Base-by-base conservation (phyloP, 1,140 invertebrate genomes). In the Hydropsyche tenuis region DNA sequence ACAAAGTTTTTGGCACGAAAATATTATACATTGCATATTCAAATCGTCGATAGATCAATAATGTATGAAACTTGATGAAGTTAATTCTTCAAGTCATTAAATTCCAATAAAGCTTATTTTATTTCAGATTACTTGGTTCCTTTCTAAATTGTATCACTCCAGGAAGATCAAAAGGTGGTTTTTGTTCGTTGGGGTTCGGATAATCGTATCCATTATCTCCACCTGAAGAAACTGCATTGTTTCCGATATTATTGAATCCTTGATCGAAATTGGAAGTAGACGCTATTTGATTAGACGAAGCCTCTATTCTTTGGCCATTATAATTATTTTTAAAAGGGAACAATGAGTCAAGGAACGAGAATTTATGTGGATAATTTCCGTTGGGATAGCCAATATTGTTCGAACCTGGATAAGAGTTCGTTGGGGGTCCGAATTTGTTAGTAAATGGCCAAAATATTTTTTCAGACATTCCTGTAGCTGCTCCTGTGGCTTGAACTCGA, bases 401-500 rank as follows among this genome's bases (percentile, higher is more conserved):
- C 12, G 65, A 20, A 20, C 73, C 72, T 2, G 76, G 76, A 65
- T 77, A 73, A 27, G 48, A 46, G 5, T 68, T 69, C n/a, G 73
- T 56, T 22, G 53, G 46, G 18, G 75, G 68, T 14, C 66, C 18
- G 12, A 74, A 72, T 56, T 64, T 74, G 20, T 77, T 73, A 3
- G 53, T 64, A 6, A 77, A 63, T 0, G 76, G 76, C 69, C 69
- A 74, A 4, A 77, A 69, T 23, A 77, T 62, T 65, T 74, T 77
- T 42, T 69, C 42, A 2, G 72, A 74, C 11, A 43, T 18, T 22
- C 69, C 75, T 16, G 27, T 51, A n/a, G 45, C 27, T n/a, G 27
- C 37, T 23, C 46, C 27, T 0, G 27, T 42, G 0, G 51, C 4
- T 25, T 37, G 23, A 0, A 70, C 25, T 46, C 14, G 11, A 27